Percentiles rank a stretch among this genome's conserved stretches.
Conservation (phyloP, 2,797 vertebrate species). For the Halcyon badia region DNA sequence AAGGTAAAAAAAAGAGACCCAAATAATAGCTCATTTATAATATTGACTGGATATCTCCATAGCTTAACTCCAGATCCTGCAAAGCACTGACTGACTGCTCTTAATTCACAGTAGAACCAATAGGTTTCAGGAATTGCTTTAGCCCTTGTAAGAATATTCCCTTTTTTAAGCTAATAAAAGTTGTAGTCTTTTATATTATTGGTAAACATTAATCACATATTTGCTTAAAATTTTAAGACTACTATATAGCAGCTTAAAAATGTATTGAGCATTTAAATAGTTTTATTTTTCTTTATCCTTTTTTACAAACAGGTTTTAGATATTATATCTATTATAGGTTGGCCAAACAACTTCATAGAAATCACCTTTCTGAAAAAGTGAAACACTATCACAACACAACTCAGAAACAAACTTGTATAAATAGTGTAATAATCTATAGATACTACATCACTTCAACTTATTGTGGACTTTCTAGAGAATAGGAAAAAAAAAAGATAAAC, state of each 20-base stretch:
- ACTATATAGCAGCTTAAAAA: neutral
- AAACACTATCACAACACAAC: neutral
- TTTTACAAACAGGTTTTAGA: neutral
- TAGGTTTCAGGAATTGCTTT: neutral
- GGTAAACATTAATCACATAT: neutral
- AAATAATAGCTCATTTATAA: neutral
- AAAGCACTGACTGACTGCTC: neutral
- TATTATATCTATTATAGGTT: neutral
- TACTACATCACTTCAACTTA: neutral
- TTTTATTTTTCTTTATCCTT: neutral
- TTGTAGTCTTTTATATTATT: neutral
- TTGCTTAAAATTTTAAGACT: neutral
- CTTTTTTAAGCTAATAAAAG: neutral
- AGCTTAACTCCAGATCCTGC: neutral
- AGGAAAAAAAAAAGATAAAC: neutral
- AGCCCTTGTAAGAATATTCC: neutral
- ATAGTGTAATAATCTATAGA: neutral
- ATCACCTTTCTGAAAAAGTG: neutral
- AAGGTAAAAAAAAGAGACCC: neutral
- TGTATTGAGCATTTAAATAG: neutral
- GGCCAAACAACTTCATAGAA: neutral
- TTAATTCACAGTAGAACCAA: neutral
- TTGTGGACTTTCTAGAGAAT: neutral
- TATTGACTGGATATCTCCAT: neutral
- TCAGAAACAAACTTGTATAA: neutral